Conservation (phyloP, 92 coral and sea anemone genomes). For the Zoanthus sociatus region DNA sequence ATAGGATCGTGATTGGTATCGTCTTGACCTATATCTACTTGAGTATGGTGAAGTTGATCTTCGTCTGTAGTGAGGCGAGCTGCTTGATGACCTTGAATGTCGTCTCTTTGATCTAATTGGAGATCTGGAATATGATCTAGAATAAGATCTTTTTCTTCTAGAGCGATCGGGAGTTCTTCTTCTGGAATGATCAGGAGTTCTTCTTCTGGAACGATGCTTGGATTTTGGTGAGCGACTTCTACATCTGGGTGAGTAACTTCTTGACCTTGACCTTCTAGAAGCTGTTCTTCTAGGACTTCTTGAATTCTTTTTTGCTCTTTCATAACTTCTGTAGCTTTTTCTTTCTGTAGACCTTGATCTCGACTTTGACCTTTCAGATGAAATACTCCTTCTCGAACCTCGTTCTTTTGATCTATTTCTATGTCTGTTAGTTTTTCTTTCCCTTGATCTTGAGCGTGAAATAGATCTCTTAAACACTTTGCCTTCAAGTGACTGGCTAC, state of each 20-base stretch:
- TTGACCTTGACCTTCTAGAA: conserved; percentile 64
- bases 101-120: conserved; percentile 45
- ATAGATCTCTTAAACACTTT: neutral
- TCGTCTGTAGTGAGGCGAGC: conserved; percentile 44
- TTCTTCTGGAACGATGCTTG: conserved; percentile 26
- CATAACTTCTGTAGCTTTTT: neutral
- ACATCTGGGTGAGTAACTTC: conserved; percentile 63
- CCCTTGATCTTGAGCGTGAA: conserved; percentile 10
- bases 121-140: conserved; percentile 43
- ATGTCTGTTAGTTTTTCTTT: conserved; percentile 42
- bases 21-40: conserved; percentile 47
- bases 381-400: conserved; percentile 4
- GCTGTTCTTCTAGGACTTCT: conserved; percentile 56
- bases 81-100: conserved; percentile 56
- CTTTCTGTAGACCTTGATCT: conserved; percentile 67
- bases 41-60: conserved; percentile 39
- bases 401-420: conserved; percentile 48
- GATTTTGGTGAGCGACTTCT: conserved; percentile 58
- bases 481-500: conserved; percentile 11
- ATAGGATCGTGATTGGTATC: conserved; percentile 2
- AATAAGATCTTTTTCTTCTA: conserved; percentile 30
- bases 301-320: neutral
- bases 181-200: conserved; percentile 31
- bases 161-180: conserved; percentile 27
- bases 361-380: conserved; percentile 42